Base-by-base conservation (phyloP, 2,888 invertebrate genomes). In the Acrobasis suavella region DNA sequence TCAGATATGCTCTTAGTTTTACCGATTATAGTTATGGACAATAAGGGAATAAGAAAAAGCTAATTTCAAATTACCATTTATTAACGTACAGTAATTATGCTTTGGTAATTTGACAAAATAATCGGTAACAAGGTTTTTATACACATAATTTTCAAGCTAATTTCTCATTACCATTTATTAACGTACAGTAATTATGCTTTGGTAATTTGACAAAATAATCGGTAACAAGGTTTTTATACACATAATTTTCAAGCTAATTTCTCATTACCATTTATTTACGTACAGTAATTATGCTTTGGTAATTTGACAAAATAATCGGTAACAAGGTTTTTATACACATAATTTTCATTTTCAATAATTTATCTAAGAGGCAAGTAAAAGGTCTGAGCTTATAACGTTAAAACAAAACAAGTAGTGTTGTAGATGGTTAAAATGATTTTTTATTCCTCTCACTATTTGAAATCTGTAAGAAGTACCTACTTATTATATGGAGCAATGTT, bases 251-350 rank as follows among this genome's bases (percentile, higher is more conserved):
- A 22, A n/a, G n/a, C n/a, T n/a, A n/a, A n/a, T n/a, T n/a, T n/a
- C n/a, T n/a, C 62, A 72, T 69, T 68, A 67, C 69, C 69, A 67
- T 75, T 70, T 73, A 73, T 60, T 70, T 72, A 71, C 69, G 63
- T 68, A 73, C 69, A 72, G 67, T 64, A 71, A 69, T 64, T 66
- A 70, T 71, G 68, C 72, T 74, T 74, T 72, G 71, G 74, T 72
- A 70, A 66, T 66, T 69, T 58, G 67, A 67, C 58, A 68, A 65
- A 59, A 59, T 17, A 52, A 52, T 52, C 32, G 50, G 59, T 59
- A 59, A 59, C 50, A 59, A 59, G 38, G 37, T 38, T 17, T 14
- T 39, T 62, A n/a, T 50, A 55, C 42, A 50, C 9, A 58, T n/a
- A 46, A 60, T 39, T n/a, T 32, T 17, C 5, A 32, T 32, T 32